Evolutionary conservation across 2,888 invertebrate species (phyloP).

Genomic region (Loripinus fragilis): DNA sequence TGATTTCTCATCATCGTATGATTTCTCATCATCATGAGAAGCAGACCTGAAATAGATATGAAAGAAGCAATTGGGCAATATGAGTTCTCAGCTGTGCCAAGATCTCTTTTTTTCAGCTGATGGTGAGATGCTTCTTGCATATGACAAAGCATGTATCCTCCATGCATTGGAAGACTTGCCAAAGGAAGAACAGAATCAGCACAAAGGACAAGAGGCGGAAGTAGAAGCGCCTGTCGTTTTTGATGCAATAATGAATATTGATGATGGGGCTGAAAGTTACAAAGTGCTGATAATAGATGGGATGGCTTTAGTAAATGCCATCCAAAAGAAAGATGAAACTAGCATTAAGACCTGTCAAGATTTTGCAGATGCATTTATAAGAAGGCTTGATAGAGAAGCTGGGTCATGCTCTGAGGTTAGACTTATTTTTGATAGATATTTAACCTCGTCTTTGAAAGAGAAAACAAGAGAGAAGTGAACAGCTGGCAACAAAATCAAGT

Average conservation of each 20-base stretch:
- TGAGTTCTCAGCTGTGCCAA: slow-evolving; percentile 12
- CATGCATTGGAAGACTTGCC: slow-evolving; percentile 1
- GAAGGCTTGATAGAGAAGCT: background rate
- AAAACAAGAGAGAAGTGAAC: slow-evolving; percentile 10
- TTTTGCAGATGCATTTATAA: slow-evolving; percentile 10
- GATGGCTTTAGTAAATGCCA: background rate
- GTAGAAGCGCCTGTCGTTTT: too few species aligned
- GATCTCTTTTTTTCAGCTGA: slow-evolving; percentile 4
- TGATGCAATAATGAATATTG: background rate
- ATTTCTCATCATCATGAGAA: slow-evolving; percentile 13
- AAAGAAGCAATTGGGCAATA: slow-evolving; percentile 7
- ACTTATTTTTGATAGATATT: slow-evolving; percentile 12
- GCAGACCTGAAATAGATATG: slow-evolving; percentile 20
- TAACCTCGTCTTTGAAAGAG: slow-evolving; percentile 1
- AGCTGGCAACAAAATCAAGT: slow-evolving; percentile 7
- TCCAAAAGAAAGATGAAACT: slow-evolving; percentile 4
- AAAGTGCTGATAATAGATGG: background rate
- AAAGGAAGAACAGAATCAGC: background rate
- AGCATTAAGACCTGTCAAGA: slow-evolving; percentile 4
- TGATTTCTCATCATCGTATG: background rate
- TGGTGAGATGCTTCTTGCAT: slow-evolving; percentile 5
- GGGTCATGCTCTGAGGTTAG: background rate
- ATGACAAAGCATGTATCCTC: slow-evolving; percentile 10
- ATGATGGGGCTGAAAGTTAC: background rate
- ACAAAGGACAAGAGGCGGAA: background rate